These are phyloP conservation scores for Centruroides vittatus DNA, from an alignment of 1,140 invertebrate species.

Conservation along the genomic window DNA sequence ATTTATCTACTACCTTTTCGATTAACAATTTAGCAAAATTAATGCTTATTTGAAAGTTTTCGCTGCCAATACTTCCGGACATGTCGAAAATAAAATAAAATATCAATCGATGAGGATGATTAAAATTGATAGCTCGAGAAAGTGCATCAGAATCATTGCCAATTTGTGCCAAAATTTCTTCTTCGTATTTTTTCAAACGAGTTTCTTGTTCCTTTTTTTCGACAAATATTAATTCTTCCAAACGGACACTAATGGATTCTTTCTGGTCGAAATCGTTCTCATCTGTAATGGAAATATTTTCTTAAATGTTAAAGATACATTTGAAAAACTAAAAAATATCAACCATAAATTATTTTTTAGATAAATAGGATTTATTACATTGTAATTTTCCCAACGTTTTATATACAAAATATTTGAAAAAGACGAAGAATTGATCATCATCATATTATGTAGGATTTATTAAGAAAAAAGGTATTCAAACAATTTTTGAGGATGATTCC, in stretches of 20 bases:
- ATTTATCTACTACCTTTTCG: background rate
- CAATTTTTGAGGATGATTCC: too few species aligned
- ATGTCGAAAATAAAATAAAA: constrained; percentile 9
- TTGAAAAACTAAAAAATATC: too few species aligned
- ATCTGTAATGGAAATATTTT: background rate
- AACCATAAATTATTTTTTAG: too few species aligned
- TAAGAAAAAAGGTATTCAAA: too few species aligned
- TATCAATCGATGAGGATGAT: background rate
- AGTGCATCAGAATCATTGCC: too few species aligned
- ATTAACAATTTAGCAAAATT: constrained; percentile 8
- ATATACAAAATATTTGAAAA: too few species aligned
- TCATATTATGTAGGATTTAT: too few species aligned
- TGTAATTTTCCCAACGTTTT: too few species aligned
- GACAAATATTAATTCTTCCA: background rate
- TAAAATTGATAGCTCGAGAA: background rate
- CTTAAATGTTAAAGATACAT: too few species aligned
- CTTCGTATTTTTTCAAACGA: background rate
- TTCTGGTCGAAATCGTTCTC: constrained; percentile 1
- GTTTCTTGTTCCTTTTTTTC: constrained; percentile 1
- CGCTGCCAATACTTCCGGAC: constrained; percentile 4
- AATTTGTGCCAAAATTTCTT: background rate
- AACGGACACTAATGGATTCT: background rate
- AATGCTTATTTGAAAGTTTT: background rate
- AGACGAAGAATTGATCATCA: too few species aligned
- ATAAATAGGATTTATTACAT: too few species aligned